Base-by-base conservation (phyloP, 2,888 invertebrate genomes). In the Aleiodes testaceus region DNA sequence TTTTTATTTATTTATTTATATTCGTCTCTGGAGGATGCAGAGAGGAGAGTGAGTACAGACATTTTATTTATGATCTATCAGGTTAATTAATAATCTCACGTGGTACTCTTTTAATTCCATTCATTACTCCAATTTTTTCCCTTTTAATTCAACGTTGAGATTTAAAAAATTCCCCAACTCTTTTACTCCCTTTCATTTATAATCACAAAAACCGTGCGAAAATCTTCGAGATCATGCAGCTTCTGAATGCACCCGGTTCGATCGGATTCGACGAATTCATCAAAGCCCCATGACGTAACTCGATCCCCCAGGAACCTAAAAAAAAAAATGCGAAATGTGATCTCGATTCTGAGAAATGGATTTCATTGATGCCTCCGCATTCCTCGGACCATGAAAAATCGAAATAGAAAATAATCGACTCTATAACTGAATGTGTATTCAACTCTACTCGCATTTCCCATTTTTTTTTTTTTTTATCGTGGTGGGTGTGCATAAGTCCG, bases 1-100 rank as follows among this genome's bases (percentile, higher is more conserved):
- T 83, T 82, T 86, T 86, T 87, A 86, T 87, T 86, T 87, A 87
- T 87, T 86, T 87, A 86, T 87, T 69, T 64, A 74, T 64, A 77
- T 78, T 77, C 72, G 76, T 77, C 75, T 74, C 75, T 72, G 53
- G 78, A 74, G 74, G 66, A 75, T 66, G 64, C 67, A 59, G 76
- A 74, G 74, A 70, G 11, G 18, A 59, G 78, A 59, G 78, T 52
- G 75, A 75, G 74, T 73, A 76, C 73, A 73, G 79, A 81, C 50
- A 81, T 84, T 82, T 82, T 84, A 86, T 84, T 85, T 84, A 84
- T 80, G 83, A 80, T 80, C 83, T 85, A 84, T 85, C 85, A 82
- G 79, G 82, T 83, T 87, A 87, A 87, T 87, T 87, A 87, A 85
- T 84, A 84, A 84, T 79, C 79, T 78, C 77, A 79, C 75, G 76